Evolutionary conservation across 2,888 invertebrate genomes (phyloP).

Genomic region (Zaprionus obscuricornis): DNA sequence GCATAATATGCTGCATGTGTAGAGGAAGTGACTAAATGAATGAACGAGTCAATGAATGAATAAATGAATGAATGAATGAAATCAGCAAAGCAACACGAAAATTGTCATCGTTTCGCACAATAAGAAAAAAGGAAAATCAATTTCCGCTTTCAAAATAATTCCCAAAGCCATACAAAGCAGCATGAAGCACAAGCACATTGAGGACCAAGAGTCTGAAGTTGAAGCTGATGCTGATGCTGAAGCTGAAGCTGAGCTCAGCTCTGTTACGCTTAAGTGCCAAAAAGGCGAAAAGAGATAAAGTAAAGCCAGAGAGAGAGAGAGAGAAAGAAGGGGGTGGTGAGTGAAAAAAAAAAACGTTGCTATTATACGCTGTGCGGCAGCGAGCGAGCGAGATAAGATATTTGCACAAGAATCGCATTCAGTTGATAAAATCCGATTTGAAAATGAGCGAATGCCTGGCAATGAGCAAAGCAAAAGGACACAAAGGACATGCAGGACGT

Average conservation of each 20-base stretch:
- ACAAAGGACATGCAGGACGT: conserved; percentile 2
- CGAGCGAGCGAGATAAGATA: conserved; percentile 72
- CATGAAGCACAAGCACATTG: conserved; percentile 25
- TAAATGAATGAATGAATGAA: conserved; percentile 31
- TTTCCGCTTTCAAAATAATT: conserved; percentile 78
- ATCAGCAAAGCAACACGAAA: conserved; percentile 49
- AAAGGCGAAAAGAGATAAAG: conserved; percentile 17
- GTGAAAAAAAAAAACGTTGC: conserved; percentile 55
- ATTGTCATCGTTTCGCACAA: conserved; percentile 66
- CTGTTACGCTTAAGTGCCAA: no score
- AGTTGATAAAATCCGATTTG: conserved; percentile 81
- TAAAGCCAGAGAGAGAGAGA: conserved; percentile 16
- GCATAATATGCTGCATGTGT: no score
- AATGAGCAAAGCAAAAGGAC: conserved; percentile 57
- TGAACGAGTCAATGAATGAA: conserved; percentile 26
- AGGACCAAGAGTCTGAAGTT: conserved; percentile 32
- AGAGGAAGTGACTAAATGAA: conserved; percentile 2
- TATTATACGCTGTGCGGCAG: conserved; percentile 67
- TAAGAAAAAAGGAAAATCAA: conserved; percentile 75
- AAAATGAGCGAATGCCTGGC: conserved; percentile 81
- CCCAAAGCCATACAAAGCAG: conserved; percentile 75
- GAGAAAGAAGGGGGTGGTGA: conserved; percentile 5
- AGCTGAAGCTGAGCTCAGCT: conserved; percentile 43
- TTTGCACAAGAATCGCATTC: conserved; percentile 80
- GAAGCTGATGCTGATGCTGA: conserved; percentile 33